A percentile compares a stretch with the other conserved stretches of the same genome.
Evolutionary conservation across 2,113 vertebrate species (phyloP).

Genomic region (Acanthochromis polyacanthus): DNA sequence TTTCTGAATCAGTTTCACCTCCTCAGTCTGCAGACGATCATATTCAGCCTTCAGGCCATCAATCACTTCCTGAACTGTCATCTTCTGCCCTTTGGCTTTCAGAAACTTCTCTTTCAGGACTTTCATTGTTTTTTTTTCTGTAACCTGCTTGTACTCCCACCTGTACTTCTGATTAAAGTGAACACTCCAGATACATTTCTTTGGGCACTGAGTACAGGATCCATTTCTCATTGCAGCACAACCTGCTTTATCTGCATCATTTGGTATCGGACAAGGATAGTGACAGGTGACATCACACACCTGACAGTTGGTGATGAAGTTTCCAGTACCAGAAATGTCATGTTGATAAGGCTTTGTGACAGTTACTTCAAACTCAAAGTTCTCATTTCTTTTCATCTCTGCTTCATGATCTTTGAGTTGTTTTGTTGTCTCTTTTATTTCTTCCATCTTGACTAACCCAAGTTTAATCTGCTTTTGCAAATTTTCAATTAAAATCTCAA

Average conservation of each 20-base stretch:
- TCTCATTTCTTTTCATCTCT: constrained; percentile 40
- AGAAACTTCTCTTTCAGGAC: not conserved
- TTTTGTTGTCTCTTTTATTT: constrained; percentile 41
- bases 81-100: fast-evolving
- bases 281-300: constrained; percentile 31
- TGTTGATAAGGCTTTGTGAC: not conserved
- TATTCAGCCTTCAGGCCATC: not conserved
- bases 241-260: fast-evolving
- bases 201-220: constrained; percentile 18
- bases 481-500: constrained; percentile 45
- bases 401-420: constrained; percentile 25
- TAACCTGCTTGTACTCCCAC: not conserved
- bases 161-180: constrained; percentile 59
- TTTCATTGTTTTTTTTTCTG: not conserved
- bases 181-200: constrained; percentile 20
- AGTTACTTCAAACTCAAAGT: constrained; percentile 53
- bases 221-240: not conserved
- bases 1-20: not conserved
- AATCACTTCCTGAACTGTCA: not conserved
- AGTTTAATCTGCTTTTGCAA: constrained; percentile 29
- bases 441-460: constrained; percentile 41
- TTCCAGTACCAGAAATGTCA: not conserved
- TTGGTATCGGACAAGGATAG: not conserved
- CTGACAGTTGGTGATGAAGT: constrained; percentile 50
- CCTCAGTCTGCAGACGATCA: fast-evolving